Percentiles rank a stretch among this genome's conserved stretches.
Evolutionary conservation across 2,113 vertebrate genomes (phyloP).

Genomic region (Anhinga rufa): DNA sequence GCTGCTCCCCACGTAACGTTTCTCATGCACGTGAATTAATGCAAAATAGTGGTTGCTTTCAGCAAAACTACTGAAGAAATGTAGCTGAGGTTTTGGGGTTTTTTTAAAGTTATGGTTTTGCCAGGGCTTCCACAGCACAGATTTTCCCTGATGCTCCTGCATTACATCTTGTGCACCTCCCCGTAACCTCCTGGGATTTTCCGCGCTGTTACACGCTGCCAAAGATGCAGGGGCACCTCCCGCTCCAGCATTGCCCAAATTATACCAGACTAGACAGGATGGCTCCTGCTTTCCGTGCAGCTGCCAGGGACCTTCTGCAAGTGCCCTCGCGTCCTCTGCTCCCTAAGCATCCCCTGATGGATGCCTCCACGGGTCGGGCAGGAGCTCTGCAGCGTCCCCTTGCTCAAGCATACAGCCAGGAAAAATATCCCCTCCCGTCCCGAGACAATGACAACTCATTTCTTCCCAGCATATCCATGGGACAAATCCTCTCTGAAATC

Average conservation of each 20-base stretch:
- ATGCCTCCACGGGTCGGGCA: not conserved
- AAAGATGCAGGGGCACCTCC: not conserved
- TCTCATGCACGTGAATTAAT: not conserved
- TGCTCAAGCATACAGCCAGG: not conserved
- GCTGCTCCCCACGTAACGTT: not conserved
- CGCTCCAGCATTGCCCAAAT: not conserved
- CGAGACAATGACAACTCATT: not conserved
- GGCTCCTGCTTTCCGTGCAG: not conserved
- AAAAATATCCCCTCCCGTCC: not conserved
- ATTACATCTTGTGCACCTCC: not conserved
- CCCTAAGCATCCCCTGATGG: not conserved
- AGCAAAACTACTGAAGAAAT: not conserved
- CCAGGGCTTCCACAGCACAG: not conserved
- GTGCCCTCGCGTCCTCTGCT: not conserved
- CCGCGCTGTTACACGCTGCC: not conserved
- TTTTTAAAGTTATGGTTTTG: not conserved
- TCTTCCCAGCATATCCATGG: constrained; percentile 78
- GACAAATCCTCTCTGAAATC: constrained; percentile 80
- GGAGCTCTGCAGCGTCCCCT: not conserved
- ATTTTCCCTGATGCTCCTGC: not conserved
- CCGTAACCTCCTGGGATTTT: not conserved
- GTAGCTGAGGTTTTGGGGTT: not conserved
- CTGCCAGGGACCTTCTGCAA: not conserved
- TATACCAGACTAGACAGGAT: not conserved
- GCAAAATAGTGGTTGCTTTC: not conserved